These are phyloP conservation scores for Pseudanteris insignis DNA, from an alignment of 2,888 invertebrate species.

Conservation along the genomic window DNA sequence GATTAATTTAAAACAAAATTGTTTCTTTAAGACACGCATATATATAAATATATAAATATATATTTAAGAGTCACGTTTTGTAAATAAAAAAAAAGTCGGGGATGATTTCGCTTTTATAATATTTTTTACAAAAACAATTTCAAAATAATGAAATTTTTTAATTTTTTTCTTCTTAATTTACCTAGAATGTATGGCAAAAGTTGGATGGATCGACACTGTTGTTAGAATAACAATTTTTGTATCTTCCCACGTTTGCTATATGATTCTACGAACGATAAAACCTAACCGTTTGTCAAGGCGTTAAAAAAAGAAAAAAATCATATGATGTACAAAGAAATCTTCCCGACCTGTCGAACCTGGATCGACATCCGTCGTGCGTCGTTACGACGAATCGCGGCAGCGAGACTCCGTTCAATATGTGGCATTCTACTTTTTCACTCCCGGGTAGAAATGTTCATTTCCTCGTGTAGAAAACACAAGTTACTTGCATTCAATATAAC, in stretches of 20 bases:
- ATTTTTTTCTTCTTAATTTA: too few species aligned
- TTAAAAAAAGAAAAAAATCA: too few species aligned
- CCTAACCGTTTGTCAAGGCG: too few species aligned
- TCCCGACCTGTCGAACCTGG: too few species aligned
- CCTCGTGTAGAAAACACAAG: too few species aligned
- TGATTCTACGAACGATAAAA: too few species aligned
- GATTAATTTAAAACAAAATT: background rate
- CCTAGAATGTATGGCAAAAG: background rate
- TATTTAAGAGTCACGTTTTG: constrained; percentile 38
- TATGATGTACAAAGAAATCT: too few species aligned
- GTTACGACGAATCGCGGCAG: constrained; percentile 6
- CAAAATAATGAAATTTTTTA: background rate
- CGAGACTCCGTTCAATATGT: constrained; percentile 24
- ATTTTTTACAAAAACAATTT: too few species aligned
- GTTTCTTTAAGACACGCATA: too few species aligned
- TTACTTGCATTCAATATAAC: too few species aligned
- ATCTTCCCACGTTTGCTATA: constrained; percentile 7
- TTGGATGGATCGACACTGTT: background rate
- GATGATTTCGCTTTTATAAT: constrained; percentile 10
- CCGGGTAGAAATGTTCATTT: too few species aligned
- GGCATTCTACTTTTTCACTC: constrained; percentile 33
- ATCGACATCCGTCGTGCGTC: too few species aligned
- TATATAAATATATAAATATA: constrained; percentile 19
- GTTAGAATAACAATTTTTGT: background rate
- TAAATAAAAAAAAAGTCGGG: constrained; percentile 29